Evolutionary conservation across 2,113 vertebrate species (phyloP).

Genomic region (Phalacrocorax pelagicus): DNA sequence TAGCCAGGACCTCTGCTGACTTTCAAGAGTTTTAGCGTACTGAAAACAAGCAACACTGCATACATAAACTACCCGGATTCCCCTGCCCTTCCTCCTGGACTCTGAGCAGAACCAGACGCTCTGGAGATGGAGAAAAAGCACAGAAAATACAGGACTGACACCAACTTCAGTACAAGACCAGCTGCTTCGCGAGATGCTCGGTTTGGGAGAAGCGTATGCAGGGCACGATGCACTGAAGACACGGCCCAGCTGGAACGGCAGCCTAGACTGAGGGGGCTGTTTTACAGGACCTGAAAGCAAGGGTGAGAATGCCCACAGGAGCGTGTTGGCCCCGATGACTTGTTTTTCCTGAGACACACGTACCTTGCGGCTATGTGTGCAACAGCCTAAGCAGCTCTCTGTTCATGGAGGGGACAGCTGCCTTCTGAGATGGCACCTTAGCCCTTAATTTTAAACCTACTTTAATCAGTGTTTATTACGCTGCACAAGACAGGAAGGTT

Average conservation of each 20-base stretch:
- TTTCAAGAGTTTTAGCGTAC: neutral
- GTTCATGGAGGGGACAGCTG: neutral
- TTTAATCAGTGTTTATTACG: conserved; percentile 5
- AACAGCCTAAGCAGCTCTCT: conserved; percentile 27
- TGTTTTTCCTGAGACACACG: neutral
- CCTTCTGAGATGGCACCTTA: conserved; percentile 34
- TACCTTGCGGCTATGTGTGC: neutral
- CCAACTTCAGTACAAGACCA: neutral
- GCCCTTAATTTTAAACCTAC: conserved; percentile 10
- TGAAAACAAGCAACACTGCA: neutral
- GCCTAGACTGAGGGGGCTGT: neutral
- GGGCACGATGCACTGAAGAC: neutral
- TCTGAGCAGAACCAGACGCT: conserved; percentile 29
- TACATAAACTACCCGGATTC: neutral
- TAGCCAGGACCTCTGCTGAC: conserved; percentile 22
- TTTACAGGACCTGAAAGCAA: neutral
- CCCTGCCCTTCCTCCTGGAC: conserved; percentile 49
- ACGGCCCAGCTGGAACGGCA: neutral
- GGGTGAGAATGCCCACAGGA: neutral
- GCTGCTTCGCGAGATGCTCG: neutral
- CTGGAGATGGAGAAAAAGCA: conserved; percentile 68
- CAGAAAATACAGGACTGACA: conserved; percentile 47
- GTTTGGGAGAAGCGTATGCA: neutral
- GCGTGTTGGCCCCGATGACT: neutral
- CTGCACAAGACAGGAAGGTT: neutral